Evolutionary conservation across 2,113 vertebrate genomes (phyloP), one percentile per base, ranked within the genome.

Genomic region (Chionodraco myersi): DNA sequence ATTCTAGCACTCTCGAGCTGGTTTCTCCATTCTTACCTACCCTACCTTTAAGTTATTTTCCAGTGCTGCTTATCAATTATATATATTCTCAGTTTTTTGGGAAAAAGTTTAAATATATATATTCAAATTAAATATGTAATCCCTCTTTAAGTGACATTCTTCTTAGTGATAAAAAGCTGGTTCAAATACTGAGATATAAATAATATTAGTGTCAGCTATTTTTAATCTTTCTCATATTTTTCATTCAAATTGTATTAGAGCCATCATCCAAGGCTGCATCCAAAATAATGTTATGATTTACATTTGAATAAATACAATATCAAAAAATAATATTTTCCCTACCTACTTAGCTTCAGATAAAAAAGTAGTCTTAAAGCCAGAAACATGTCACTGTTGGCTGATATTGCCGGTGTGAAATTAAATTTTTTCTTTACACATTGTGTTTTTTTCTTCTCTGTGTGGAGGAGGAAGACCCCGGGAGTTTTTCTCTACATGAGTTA

Each of bases 171-270:
- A 87, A 88, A 85, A 80, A 85, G 53, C 69, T 72, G 6, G 18
- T 74, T 6, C 57, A 67, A 86, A 82, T 67, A 34, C 66, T 54
- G 71, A 14, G 56, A 67, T 79, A 87, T 85, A 80, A 84, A 80
- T 85, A 82, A 75, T 68, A 36, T 74, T 75, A 54, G n/a, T 83
- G 65, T 86, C 85, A 82, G 59, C 77, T 89, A 79, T 86, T 86
- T 90, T 88, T 44, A 60, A 34, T 60, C 10, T 75, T 41, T 41
- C 1, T 7, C 36, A 48, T 64, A 61, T 49, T 48, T 48, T 66
- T 34, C 23, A 69, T 65, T 73, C 41, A 34, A 21, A 66, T 57
- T 49, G 45, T 54, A 75, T 84, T 72, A 68, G 41, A 21, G 54
- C 52, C 45, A 16, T 79, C 64, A 68, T 53, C 49, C 16, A 3